These are phyloP conservation scores for Scaptomyza hsui DNA, from an alignment of 1,140 invertebrate species.

Conservation along the genomic window DNA sequence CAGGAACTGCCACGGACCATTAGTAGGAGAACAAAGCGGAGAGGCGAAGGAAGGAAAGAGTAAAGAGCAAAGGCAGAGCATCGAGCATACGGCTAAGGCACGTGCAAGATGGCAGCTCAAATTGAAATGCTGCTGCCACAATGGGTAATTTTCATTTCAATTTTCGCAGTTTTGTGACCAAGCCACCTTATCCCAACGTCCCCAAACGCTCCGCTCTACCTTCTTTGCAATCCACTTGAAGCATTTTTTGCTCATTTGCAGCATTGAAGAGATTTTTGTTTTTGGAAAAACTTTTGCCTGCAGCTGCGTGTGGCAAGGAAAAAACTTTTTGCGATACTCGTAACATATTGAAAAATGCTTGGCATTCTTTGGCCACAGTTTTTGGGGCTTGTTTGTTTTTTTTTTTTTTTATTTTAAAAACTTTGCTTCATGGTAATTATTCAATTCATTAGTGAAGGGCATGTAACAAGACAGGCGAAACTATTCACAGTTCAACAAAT, in stretches of 20 bases:
- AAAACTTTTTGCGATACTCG: constrained; percentile 63
- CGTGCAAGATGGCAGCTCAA: constrained; percentile 75
- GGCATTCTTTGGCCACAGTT: constrained; percentile 51
- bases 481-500: not conserved
- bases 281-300: constrained; percentile 54
- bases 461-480: constrained; percentile 16
- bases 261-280: constrained; percentile 46
- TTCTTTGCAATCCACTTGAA: constrained; percentile 14
- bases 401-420: not conserved
- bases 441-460: constrained; percentile 14
- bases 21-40: constrained; percentile 17
- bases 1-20: constrained; percentile 45
- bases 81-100: constrained; percentile 59
- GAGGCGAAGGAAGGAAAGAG: not conserved
- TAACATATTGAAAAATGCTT: constrained; percentile 73
- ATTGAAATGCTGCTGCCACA: constrained; percentile 79
- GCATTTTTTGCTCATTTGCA: constrained; percentile 78
- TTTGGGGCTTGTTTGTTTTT: constrained; percentile 5
- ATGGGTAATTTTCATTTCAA: constrained; percentile 84
- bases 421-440: constrained; percentile 39
- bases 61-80: not conserved
- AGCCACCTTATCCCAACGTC: not conserved
- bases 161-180: constrained; percentile 73
- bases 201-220: too few species aligned
- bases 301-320: constrained; percentile 66